Base-by-base conservation (phyloP, 1,140 invertebrate species). In the Melanaphis sacchari region DNA sequence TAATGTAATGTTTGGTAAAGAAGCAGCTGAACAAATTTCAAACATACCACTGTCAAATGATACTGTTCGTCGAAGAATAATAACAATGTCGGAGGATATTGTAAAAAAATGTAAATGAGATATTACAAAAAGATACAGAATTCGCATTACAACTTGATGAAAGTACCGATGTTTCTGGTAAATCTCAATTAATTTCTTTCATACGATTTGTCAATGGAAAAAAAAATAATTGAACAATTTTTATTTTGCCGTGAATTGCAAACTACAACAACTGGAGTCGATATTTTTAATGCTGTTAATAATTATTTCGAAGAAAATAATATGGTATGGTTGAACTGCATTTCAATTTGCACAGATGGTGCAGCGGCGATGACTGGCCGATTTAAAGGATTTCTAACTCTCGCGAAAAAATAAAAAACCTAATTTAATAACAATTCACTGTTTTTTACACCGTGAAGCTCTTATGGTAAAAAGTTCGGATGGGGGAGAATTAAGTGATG, bases 41-140 rank as follows among this genome's bases (percentile, higher is more conserved):
- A 94, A 94, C 26, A 92, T 95, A 91, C 94, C 94, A 82, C 94
- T 95, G 66, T 95, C 94, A 26, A 94, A 95, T 93, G 94, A 94
- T 93, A 94, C 94, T 82, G 94, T 95, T 94, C 94, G 84, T 93
- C 92, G 94, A 90, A 93, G 94, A 94, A 95, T 94, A 85, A 88
- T n/a, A n/a, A n/a, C n/a, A n/a, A 94, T 93, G 81, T 40, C 38
- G 5, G 81, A 76, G 31, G n/a, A 66, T 8, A 66, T 66, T n/a
- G n/a, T n/a, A n/a, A 66, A 66, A 66, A 66, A 66, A 66, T 66
- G n/a, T 82, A 40, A 82, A 38, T 40, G 36, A 82, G 76, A 15
- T 40, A 36, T 82, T n/a, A 82, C n/a, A 82, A 82, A 82, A 82
- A 82, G 59, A 82, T 82, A 82, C 38, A 82, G 76, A 82, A 38